Conservation (phyloP, 2,797 vertebrate genomes). For the Arvicola amphibius region DNA sequence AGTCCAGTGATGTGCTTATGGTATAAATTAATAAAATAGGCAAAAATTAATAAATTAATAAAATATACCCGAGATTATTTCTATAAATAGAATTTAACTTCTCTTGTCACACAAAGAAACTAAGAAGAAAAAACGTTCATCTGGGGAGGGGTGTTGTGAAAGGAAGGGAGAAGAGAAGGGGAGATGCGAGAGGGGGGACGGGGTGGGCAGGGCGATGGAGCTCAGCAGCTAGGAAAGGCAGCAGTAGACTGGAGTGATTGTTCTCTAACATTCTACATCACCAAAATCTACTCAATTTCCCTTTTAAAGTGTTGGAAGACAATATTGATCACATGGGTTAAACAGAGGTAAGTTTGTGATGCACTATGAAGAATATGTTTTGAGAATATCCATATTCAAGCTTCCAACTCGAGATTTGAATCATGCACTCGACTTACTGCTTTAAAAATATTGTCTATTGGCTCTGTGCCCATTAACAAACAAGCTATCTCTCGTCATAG, state of each 20-base stretch:
- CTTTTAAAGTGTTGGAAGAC: neutral
- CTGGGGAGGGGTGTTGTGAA: neutral
- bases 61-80: neutral
- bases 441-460: neutral
- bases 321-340: neutral
- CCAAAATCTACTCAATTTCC: neutral
- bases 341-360: neutral
- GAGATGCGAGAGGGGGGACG: fast-evolving
- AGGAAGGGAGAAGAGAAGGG: neutral
- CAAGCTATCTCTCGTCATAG: neutral
- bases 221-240: neutral
- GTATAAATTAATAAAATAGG: neutral
- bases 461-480: neutral
- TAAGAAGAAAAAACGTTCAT: neutral
- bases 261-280: neutral
- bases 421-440: neutral
- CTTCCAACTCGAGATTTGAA: neutral
- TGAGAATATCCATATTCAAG: neutral
- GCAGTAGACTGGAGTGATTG: neutral
- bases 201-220: neutral
- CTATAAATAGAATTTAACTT: neutral
- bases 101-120: neutral
- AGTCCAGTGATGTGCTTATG: neutral
- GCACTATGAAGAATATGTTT: neutral
- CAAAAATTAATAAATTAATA: neutral